Base-by-base conservation (phyloP, 1,140 invertebrate species). In the Drosophila cardini region DNA sequence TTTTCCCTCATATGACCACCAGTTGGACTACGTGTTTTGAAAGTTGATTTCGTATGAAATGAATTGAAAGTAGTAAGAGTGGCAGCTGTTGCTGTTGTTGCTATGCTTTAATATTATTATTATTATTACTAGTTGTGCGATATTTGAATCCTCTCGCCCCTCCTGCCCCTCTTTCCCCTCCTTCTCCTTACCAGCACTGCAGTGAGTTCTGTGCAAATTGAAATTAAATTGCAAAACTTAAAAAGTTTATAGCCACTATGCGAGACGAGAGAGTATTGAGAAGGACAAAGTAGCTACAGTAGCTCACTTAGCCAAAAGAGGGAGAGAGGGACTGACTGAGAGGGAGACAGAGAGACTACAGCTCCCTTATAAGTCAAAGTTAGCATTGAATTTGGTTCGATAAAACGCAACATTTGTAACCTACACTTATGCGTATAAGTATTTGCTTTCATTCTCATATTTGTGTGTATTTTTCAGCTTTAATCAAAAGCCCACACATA, bases 181-280 rank as follows among this genome's bases (percentile, higher is more conserved):
- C 15, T 15, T 4, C 0, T 16, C 15, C 18, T 0, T 18, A 7
- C 40, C 13, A 6, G n/a, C 1, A 10, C 34, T 13, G 9, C 18
- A 11, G n/a, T 8, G 16, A 18, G 40, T 26, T 62, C 36, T 63
- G 69, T 58, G 72, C 68, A 90, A 87, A 87, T 89, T 87, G 84
- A 87, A 87, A 87, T 87, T 87, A 85, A 87, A 89, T 87, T 84
- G 84, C 77, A 52, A 84, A 84, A 87, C 76, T 87, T 87, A 89
- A 78, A 84, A 87, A 89, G 80, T 87, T 87, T 87, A 89, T 89
- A 72, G 62, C 73, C 77, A 67, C 75, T 80, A 68, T 72, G 62
- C 83, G 72, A 78, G 42, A 26, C 13, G 15, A 43, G 38, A 43
- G 38, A 38, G 5, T 10, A 11, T 18, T 15, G 58, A 79, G 40